These are phyloP conservation scores for Eledona agricola DNA, from an alignment of 2,888 invertebrate species.

Conservation along the genomic window DNA sequence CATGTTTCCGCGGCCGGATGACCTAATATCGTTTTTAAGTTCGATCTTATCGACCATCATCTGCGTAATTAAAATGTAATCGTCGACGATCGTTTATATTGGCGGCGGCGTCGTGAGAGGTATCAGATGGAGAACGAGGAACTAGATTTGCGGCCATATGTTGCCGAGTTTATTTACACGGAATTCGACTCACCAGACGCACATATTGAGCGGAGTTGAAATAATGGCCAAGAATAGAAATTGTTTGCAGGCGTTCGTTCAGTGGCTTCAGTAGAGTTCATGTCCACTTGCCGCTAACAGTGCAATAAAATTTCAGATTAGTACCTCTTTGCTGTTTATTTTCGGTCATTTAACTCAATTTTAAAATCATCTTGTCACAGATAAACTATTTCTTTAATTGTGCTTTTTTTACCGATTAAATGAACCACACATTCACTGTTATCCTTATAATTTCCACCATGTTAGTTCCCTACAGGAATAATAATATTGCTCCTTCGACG, in stretches of 20 bases:
- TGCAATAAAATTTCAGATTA: too few species aligned
- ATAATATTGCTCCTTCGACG: too few species aligned
- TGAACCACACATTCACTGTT: too few species aligned
- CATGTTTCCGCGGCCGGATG: slow-evolving; percentile 42
- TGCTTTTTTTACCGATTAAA: too few species aligned
- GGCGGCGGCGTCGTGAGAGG: background rate
- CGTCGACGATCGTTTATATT: slow-evolving; percentile 4
- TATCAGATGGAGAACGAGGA: slow-evolving; percentile 31
- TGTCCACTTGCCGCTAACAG: too few species aligned
- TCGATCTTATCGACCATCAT: slow-evolving; percentile 1
- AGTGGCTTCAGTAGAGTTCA: slow-evolving; percentile 4
- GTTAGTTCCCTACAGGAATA: too few species aligned
- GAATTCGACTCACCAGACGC: slow-evolving; percentile 30
- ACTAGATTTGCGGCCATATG: slow-evolving; percentile 36
- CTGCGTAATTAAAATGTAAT: slow-evolving; percentile 10
- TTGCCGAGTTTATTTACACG: slow-evolving; percentile 43
- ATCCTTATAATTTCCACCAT: too few species aligned
- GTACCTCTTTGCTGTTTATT: too few species aligned
- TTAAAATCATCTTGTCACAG: too few species aligned
- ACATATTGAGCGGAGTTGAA: background rate
- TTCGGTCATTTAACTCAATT: too few species aligned
- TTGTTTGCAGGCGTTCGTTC: slow-evolving; percentile 16
- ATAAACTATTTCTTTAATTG: too few species aligned
- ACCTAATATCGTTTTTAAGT: slow-evolving; percentile 32
- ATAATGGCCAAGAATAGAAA: slow-evolving; percentile 8